Evolutionary conservation across 2,113 vertebrate genomes (phyloP), one percentile per base, ranked within the genome.

Genomic region (Hypomesus transpacificus): DNA sequence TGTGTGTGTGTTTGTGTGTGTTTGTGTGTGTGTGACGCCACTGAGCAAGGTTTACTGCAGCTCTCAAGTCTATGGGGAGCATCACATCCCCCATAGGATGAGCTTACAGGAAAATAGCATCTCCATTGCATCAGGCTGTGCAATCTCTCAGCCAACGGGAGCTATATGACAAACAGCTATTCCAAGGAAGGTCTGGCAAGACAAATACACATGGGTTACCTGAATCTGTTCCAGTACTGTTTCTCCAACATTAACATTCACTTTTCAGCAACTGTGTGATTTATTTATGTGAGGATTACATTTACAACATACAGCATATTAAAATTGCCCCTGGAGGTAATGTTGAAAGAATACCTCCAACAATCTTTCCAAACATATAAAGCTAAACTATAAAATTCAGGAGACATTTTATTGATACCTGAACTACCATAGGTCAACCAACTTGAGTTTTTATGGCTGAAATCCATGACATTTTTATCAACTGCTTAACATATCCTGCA

Each of bases 81-180:
- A 75, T 51, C 26, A 56, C 75, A 68, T 70, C 69, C 79, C 71
- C 75, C 60, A 28, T 76, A 79, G 77, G 64, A 71, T 66, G 82
- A 57, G 82, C 78, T 86, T 82, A 83, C 84, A 82, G 75, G 75
- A 82, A 86, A 84, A 70, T 61, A 83, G 76, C 84, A 80, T 74
- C 78, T 69, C 77, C 70, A 82, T 78, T 85, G 82, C 80, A 72
- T 87, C 86, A 87, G 80, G 74, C 57, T 34, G 71, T 57, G 58
- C 71, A 80, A 69, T 57, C 60, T 78, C 75, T 66, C 69, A 76
- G 70, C 71, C 73, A 83, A 74, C 24, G 50, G 52, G 63, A 77
- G 20, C 54, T 62, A 73, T 84, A 65, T 21, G 70, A 68, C 56
- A 56, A 39, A 58, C 18, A 59, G 18, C n/a, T 13, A 59, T 31